A percentile compares a stretch with the other conserved stretches of the same genome.
These are phyloP conservation scores for Rhingia campestris DNA, from an alignment of 2,888 invertebrate genomes.

Conservation along the genomic window DNA sequence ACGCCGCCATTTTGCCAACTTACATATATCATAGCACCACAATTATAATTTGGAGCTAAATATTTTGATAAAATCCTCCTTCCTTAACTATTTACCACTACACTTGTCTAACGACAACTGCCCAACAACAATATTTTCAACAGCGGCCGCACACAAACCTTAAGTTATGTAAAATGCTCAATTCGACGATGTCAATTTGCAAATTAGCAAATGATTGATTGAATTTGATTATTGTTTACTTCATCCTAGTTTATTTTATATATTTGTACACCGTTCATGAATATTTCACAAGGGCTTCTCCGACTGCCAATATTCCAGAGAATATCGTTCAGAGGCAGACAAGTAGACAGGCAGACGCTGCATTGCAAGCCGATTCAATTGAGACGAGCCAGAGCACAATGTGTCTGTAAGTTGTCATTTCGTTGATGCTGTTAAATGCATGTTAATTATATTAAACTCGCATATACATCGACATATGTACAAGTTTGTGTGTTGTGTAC, in stretches of 20 bases:
- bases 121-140: no score
- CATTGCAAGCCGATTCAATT: conserved; percentile 38
- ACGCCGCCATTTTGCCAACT: no score
- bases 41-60: no score
- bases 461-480: background rate
- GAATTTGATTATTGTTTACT: conserved; percentile 76
- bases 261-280: conserved; percentile 61
- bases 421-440: conserved; percentile 67
- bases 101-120: no score
- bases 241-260: conserved; percentile 66
- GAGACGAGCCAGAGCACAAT: conserved; percentile 39
- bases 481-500: no score
- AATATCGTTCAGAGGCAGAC: conserved; percentile 43
- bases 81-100: no score
- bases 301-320: conserved; percentile 36
- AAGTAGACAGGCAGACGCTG: conserved; percentile 64
- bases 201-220: conserved; percentile 76
- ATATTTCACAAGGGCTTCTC: conserved; percentile 53
- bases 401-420: conserved; percentile 66
- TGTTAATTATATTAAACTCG: conserved; percentile 62
- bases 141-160: conserved; percentile 27
- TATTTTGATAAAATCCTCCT: no score
- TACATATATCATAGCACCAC: no score
- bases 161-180: conserved; percentile 75
- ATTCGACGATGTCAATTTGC: conserved; percentile 75